These are phyloP conservation scores for Turnix velox DNA, from an alignment of 2,113 vertebrate genomes.

Conservation along the genomic window DNA sequence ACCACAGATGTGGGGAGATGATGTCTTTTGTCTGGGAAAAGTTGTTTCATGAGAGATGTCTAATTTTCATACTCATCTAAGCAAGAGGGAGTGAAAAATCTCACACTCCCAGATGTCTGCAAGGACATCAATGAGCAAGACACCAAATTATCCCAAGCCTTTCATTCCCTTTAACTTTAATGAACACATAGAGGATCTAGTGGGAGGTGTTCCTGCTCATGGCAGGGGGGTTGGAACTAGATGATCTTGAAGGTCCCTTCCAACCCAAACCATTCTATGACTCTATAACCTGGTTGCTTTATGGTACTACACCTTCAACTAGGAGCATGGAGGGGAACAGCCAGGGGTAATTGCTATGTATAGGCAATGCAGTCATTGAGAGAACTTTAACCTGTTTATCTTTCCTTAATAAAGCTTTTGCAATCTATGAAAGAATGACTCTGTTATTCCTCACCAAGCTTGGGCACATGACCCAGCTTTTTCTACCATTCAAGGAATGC, in stretches of 20 bases:
- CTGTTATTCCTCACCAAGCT: constrained; percentile 30
- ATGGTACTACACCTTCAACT: neutral
- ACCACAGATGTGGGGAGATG: neutral
- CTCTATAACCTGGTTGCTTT: neutral
- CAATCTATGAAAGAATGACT: constrained; percentile 4
- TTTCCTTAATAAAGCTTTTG: constrained; percentile 34
- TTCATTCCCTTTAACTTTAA: neutral
- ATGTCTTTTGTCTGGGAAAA: neutral
- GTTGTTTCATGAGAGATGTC: neutral
- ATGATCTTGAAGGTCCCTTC: too few species aligned
- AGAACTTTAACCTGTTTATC: constrained; percentile 13
- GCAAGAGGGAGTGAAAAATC: neutral
- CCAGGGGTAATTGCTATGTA: neutral
- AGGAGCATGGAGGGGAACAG: neutral
- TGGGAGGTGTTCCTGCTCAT: too few species aligned
- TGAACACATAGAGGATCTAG: neutral
- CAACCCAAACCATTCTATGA: too few species aligned
- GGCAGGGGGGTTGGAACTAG: too few species aligned
- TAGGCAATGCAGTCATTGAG: neutral
- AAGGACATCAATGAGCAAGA: neutral
- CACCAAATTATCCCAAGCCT: neutral
- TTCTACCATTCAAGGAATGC: constrained; percentile 52
- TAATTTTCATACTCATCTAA: neutral
- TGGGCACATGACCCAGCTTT: neutral
- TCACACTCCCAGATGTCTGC: neutral